Conservation (phyloP, 2,888 invertebrate species). For the Lordiphosa fenestrarum region DNA sequence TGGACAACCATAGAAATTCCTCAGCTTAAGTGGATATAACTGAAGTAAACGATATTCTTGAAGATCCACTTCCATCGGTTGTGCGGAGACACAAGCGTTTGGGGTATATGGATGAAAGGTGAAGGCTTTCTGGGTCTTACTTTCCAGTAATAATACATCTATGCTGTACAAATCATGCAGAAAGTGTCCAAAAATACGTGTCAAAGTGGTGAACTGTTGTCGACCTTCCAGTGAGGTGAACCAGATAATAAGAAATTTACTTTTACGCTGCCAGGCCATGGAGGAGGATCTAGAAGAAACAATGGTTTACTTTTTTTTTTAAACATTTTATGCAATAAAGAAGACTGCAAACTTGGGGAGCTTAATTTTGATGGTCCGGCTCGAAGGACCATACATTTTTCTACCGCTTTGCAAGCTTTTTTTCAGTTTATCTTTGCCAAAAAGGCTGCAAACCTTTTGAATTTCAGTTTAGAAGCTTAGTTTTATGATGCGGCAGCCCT, state of each 20-base stretch:
- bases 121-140: conserved; percentile 9
- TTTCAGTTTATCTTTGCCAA: no score
- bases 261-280: conserved; percentile 4
- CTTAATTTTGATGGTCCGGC: neutral
- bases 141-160: conserved; percentile 29
- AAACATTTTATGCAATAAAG: neutral
- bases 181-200: conserved; percentile 40
- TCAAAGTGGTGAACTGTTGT: conserved; percentile 21
- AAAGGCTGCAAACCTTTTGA: no score
- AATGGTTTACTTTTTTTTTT: neutral
- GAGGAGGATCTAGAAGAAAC: conserved; percentile 4
- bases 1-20: conserved; percentile 65
- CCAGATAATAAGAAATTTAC: conserved; percentile 30
- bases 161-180: conserved; percentile 41
- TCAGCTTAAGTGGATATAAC: conserved; percentile 50
- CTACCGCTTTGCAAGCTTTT: neutral
- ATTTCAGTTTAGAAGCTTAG: no score
- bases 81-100: conserved; percentile 21
- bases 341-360: neutral
- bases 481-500: no score
- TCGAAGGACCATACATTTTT: neutral
- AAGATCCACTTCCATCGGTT: conserved; percentile 18
- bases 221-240: conserved; percentile 4
- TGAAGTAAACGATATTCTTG: neutral
- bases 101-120: conserved; percentile 41